A percentile compares a stretch with the other conserved stretches of the same genome.
phyloP scores from a whole-genome alignment of 2,113 vertebrate genomes.

The Ochotona curzoniae region DNA sequence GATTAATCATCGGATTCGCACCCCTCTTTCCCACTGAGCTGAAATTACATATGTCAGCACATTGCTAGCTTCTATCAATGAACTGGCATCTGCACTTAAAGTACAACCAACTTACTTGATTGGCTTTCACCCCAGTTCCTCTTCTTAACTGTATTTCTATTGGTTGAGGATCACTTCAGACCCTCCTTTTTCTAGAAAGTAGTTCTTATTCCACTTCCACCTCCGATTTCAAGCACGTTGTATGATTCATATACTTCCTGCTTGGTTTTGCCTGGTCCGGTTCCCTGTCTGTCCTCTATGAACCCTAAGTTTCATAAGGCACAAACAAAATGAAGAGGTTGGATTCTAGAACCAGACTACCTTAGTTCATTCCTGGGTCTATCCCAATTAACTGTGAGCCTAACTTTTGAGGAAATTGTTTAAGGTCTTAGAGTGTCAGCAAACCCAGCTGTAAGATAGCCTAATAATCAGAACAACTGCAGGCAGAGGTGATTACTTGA shows the following conservation, averaged over 20 bases:
- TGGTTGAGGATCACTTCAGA: slow-evolving; percentile 23
- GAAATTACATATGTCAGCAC: neutral
- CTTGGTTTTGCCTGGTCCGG: neutral
- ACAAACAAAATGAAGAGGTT: slow-evolving; percentile 10
- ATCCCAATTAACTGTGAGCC: neutral
- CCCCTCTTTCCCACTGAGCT: slow-evolving; percentile 27
- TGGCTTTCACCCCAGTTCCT: neutral
- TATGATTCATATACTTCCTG: neutral
- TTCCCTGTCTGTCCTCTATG: neutral
- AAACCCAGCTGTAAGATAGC: neutral
- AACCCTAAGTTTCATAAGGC: neutral
- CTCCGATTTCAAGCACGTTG: neutral
- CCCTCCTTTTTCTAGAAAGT: neutral
- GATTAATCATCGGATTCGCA: slow-evolving; percentile 36
- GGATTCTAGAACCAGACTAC: slow-evolving; percentile 16
- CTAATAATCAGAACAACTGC: neutral
- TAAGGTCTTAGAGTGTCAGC: neutral
- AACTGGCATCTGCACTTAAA: neutral
- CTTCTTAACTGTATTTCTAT: slow-evolving; percentile 7
- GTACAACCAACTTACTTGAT: slow-evolving; percentile 45
- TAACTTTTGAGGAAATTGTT: neutral
- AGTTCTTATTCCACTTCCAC: neutral
- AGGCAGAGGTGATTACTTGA: slow-evolving; percentile 11
- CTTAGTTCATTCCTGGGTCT: neutral
- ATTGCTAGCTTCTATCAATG: neutral